Percentiles rank a stretch among this genome's conserved stretches.
Conservation (phyloP, 2,797 vertebrate genomes). For the Intellagama lesueurii region DNA sequence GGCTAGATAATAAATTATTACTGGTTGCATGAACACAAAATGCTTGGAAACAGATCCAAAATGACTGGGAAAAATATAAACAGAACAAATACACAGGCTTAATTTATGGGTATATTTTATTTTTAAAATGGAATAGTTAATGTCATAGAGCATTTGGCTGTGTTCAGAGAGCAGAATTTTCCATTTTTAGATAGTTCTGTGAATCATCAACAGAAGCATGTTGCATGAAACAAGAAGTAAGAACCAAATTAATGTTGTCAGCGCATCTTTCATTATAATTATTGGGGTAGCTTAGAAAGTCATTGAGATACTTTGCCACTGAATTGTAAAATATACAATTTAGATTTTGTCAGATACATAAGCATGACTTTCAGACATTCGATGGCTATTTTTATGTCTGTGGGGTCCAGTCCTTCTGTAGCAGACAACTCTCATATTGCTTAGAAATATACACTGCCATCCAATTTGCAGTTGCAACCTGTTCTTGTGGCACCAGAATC, state of each 20-base stretch:
- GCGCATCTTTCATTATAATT: conserved; percentile 26
- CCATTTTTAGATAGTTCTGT: conserved; percentile 39
- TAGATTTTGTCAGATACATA: not conserved
- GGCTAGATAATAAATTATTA: conserved; percentile 47
- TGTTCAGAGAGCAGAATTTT: conserved; percentile 41
- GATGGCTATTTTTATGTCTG: not conserved
- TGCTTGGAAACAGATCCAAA: conserved; percentile 51
- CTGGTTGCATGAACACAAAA: conserved; percentile 32
- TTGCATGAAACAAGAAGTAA: conserved; percentile 43
- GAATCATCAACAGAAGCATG: conserved; percentile 55
- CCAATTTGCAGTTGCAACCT: not conserved
- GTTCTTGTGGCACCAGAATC: not conserved
- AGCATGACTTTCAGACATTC: not conserved
- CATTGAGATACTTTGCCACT: not conserved
- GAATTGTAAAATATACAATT: not conserved
- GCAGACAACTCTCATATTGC: not conserved
- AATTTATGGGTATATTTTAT: conserved; percentile 1
- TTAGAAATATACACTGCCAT: not conserved
- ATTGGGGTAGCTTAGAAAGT: not conserved
- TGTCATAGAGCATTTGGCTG: conserved; percentile 22
- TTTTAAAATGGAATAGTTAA: conserved; percentile 39
- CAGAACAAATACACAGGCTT: conserved; percentile 31
- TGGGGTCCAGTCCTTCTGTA: not conserved
- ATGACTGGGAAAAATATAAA: conserved; percentile 25
- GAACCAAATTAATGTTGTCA: conserved; percentile 31